phyloP scores from a whole-genome alignment of 2,797 vertebrate species.

The Pipistrellus kuhlii region DNA sequence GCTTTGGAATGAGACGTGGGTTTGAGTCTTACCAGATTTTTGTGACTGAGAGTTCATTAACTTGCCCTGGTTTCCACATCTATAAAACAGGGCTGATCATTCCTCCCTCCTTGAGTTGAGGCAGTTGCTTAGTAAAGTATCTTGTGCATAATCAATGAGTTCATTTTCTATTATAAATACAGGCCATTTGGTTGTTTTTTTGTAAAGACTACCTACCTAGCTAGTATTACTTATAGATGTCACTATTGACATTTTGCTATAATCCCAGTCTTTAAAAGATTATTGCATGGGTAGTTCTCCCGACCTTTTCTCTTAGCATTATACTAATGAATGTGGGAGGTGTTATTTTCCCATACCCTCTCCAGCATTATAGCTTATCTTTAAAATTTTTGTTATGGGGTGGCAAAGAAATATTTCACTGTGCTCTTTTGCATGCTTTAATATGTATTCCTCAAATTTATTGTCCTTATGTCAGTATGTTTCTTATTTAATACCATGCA shows the following conservation, averaged over 20 bases:
- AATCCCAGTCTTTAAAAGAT: constrained; percentile 28
- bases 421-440: constrained; percentile 23
- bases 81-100: constrained; percentile 34
- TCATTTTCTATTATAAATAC: constrained; percentile 59
- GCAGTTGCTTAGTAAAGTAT: constrained; percentile 16
- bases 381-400: constrained; percentile 31
- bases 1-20: constrained; percentile 37
- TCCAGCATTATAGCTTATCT: constrained; percentile 10
- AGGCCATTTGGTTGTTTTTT: constrained; percentile 11
- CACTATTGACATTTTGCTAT: constrained; percentile 33
- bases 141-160: background rate
- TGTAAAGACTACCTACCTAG: background rate
- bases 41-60: constrained; percentile 19
- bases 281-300: background rate
- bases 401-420: constrained; percentile 1
- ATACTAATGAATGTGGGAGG: background rate
- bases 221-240: background rate
- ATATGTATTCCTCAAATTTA: constrained; percentile 32
- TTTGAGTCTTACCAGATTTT: constrained; percentile 41
- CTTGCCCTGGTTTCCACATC: constrained; percentile 2
- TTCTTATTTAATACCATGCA: constrained; percentile 19
- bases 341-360: constrained; percentile 7
- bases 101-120: constrained; percentile 20
- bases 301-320: constrained; percentile 15
- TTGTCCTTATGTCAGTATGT: constrained; percentile 28